Percentiles rank a stretch among this genome's conserved stretches.
These are phyloP conservation scores for Cebidichthys violaceus DNA, from an alignment of 2,113 vertebrate species.

Conservation along the genomic window DNA sequence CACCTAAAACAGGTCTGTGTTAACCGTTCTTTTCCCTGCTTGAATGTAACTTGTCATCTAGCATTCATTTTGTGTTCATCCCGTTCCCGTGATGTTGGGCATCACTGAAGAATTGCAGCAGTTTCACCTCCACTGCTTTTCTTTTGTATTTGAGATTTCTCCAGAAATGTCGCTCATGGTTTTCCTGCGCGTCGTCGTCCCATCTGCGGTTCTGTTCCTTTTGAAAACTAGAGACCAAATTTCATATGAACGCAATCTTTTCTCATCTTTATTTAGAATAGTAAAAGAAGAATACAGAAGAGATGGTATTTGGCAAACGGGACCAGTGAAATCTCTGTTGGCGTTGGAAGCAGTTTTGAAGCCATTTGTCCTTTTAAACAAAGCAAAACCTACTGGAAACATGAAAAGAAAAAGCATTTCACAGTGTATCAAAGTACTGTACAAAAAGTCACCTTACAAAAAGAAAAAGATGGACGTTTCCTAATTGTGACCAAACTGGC, in stretches of 20 bases:
- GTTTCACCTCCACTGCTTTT: not conserved
- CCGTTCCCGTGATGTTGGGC: not conserved
- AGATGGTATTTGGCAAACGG: constrained; percentile 50
- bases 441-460: constrained; percentile 63
- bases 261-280: constrained; percentile 67
- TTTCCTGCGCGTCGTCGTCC: not conserved
- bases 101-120: not conserved
- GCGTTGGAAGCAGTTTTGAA: constrained; percentile 37
- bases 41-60: not conserved
- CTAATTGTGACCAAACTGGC: constrained; percentile 35
- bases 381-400: not conserved
- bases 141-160: not conserved
- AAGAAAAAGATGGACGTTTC: constrained; percentile 32
- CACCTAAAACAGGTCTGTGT: not conserved
- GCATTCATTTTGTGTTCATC: not conserved
- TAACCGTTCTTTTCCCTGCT: not conserved
- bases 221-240: not conserved
- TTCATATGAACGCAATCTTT: constrained; percentile 45
- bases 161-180: no score
- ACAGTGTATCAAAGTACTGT: constrained; percentile 79
- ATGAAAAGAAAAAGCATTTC: constrained; percentile 50
- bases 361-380: constrained; percentile 11
- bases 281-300: constrained; percentile 38
- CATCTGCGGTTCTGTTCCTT: not conserved
- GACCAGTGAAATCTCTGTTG: constrained; percentile 62